Conservation (phyloP, 2,113 vertebrate genomes). For the Laticauda colubrina region DNA sequence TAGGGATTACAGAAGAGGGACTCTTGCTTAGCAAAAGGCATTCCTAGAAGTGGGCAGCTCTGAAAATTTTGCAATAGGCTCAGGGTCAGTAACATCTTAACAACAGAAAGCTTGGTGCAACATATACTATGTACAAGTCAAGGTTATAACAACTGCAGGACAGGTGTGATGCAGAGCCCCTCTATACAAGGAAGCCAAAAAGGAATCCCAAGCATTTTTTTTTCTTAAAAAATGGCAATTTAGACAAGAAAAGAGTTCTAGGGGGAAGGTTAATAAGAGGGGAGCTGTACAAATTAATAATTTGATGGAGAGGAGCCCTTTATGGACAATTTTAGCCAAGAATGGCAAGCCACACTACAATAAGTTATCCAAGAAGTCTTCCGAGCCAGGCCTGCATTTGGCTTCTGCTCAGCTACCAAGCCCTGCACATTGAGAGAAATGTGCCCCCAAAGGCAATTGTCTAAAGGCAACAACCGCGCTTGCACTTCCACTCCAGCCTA, state of each 20-base stretch:
- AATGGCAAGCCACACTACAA: background rate
- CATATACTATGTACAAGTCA: background rate
- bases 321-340: background rate
- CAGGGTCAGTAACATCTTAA: background rate
- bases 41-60: background rate
- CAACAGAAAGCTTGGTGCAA: background rate
- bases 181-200: background rate
- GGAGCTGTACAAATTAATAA: background rate
- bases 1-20: background rate
- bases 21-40: background rate
- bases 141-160: background rate
- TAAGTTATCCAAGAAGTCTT: constrained; percentile 1
- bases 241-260: background rate
- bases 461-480: constrained; percentile 61
- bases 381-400: constrained; percentile 14
- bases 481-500: constrained; percentile 49
- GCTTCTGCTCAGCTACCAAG: constrained; percentile 21
- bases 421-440: constrained; percentile 32
- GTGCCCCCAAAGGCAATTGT: constrained; percentile 60
- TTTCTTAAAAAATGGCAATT: background rate
- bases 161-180: background rate
- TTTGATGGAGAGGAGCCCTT: background rate
- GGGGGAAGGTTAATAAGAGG: background rate
- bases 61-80: background rate
- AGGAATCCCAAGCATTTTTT: background rate